A percentile compares a stretch with the other conserved stretches of the same genome.
Conservation (phyloP, 2,113 vertebrate genomes). For the Microtus richardsoni region DNA sequence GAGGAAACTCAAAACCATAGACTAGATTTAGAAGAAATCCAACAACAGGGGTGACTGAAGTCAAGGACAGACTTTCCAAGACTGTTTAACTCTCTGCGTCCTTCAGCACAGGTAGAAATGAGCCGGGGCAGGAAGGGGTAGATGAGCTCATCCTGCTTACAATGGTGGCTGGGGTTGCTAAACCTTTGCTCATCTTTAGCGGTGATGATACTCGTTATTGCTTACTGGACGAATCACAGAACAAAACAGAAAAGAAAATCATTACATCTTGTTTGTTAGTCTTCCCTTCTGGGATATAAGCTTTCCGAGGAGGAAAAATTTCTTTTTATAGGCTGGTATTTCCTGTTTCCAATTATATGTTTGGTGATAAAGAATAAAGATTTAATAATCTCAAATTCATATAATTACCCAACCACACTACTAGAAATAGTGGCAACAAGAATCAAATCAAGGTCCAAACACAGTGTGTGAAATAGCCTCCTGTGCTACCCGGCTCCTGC, state of each 20-base stretch:
- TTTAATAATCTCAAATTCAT: background rate
- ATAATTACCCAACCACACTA: background rate
- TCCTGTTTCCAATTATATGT: background rate
- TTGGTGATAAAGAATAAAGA: background rate
- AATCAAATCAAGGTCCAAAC: background rate
- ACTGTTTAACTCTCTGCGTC: background rate
- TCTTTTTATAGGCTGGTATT: background rate
- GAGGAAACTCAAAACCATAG: conserved; percentile 53
- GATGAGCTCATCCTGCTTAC: background rate
- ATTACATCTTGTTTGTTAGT: background rate
- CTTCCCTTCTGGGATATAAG: background rate
- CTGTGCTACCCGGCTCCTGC: background rate
- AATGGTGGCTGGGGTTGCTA: background rate
- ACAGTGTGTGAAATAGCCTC: background rate
- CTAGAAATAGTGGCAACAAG: background rate
- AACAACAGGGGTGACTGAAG: conserved; percentile 8
- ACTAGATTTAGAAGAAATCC: conserved; percentile 26
- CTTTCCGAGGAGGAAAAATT: background rate
- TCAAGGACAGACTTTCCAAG: conserved; percentile 58
- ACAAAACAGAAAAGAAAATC: background rate
- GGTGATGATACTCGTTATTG: conserved; percentile 25
- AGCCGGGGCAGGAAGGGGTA: background rate
- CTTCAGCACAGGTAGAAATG: background rate
- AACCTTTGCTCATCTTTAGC: background rate
- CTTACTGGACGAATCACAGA: background rate